Evolutionary conservation across 2,113 vertebrate genomes (phyloP).

Genomic region (Galemys pyrenaicus): DNA sequence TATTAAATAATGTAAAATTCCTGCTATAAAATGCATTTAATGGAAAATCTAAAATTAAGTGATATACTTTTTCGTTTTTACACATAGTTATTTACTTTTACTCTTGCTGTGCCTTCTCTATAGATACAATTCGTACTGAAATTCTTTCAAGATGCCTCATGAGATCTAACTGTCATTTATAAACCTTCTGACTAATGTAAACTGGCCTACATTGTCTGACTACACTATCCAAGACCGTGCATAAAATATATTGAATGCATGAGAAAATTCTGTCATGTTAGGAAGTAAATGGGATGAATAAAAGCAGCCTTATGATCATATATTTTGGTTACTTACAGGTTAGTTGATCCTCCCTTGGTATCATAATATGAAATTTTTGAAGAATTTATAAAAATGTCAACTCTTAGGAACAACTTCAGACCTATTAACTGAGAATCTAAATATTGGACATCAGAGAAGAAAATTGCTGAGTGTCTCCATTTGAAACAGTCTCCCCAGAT

Average conservation of each 20-base stretch:
- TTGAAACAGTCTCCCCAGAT: not conserved
- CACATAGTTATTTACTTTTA: not conserved
- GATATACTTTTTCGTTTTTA: not conserved
- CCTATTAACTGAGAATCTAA: not conserved
- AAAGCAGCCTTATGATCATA: not conserved
- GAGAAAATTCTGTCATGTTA: not conserved
- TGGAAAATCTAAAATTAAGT: not conserved
- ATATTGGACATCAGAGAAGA: not conserved
- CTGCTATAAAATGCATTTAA: not conserved
- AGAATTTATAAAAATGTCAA: not conserved
- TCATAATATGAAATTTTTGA: not conserved
- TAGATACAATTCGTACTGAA: not conserved
- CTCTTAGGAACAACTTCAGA: not conserved
- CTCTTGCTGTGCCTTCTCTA: not conserved
- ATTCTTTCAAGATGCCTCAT: not conserved
- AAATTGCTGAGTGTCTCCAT: not conserved
- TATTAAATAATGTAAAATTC: not conserved
- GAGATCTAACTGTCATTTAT: not conserved
- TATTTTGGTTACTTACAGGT: not conserved
- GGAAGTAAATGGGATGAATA: not conserved
- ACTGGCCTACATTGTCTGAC: not conserved
- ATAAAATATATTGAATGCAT: not conserved
- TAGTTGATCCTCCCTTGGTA: not conserved
- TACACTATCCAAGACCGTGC: not conserved
- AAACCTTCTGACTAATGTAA: not conserved